Base-by-base conservation (phyloP, 2,888 invertebrate genomes). In the Entomobrya multifasciata region DNA sequence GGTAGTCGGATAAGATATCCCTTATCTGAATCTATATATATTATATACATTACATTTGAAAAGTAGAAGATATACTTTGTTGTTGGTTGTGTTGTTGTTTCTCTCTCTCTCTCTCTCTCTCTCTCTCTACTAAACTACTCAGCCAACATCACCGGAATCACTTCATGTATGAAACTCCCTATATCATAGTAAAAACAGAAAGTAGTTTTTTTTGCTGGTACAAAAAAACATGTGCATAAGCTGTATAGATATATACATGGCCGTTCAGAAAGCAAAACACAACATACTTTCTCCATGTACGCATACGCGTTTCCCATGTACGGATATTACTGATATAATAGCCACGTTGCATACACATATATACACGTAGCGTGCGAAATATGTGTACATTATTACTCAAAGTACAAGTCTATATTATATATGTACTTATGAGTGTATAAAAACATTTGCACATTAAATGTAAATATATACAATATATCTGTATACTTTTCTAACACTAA, bases 1-100 rank as follows among this genome's bases (percentile, higher is more conserved):
- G 70, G 62, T 78, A 79, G 65, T 79, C 60, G 85, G 78, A 79
- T 79, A 78, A 55, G 70, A 85, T 85, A 79, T 72, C 79, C 60
- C 60, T 41, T 85, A 78, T 76, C 72, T 67, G 47, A 22, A 70
- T 49, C 49, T 70, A 79, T 60, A 55, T 22, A 76, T 47, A 57
- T 22, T 25, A 30, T 76, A 17, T 44, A 36, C 27, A 36, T 57
- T 55, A 25, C 60, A 41, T 62, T 78, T 81, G 44, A 79, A 79
- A 67, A 62, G 30, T 0, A 47, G 70, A 47, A 70, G 70, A 70
- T 72, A 81, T 81, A 70, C 70, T 81, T 72, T 81, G 70, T 57
- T 44, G 76, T 76, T 76, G 52, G 2, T 49, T 15, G 5, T 49
- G 49, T 49, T 49, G 70, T 70, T 70, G 22, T 70, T 67, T 20